A percentile compares a stretch with the other conserved stretches of the same genome.
Conservation (phyloP, 37 sponge, comb jelly and placozoan species). For the Axinella damicornis region DNA sequence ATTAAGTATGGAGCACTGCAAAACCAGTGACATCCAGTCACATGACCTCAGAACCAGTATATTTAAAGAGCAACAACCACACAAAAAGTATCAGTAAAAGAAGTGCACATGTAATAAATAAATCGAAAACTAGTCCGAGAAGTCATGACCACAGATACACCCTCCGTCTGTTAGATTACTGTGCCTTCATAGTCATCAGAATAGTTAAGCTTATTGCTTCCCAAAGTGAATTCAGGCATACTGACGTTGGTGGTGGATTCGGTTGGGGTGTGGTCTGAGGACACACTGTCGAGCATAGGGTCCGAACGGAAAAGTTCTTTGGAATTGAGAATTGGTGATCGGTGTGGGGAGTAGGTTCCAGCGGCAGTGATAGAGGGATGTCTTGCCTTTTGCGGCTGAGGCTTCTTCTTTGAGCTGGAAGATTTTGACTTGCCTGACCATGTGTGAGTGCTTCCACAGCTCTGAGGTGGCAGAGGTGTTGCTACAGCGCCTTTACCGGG, state of each 20-base stretch:
- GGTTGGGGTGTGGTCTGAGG: slow-evolving; percentile 53
- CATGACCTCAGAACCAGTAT: no score
- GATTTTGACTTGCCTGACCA: background rate
- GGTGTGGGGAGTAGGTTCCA: slow-evolving; percentile 3
- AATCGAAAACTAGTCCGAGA: no score
- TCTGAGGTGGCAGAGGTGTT: background rate
- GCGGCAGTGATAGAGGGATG: background rate
- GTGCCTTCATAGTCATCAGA: slow-evolving; percentile 7
- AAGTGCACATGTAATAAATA: no score
- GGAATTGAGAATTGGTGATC: slow-evolving; percentile 31
- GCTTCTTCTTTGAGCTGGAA: background rate
- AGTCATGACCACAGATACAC: no score
- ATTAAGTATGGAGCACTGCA: no score
- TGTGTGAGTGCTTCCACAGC: background rate
- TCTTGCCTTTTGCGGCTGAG: background rate
- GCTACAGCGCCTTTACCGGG: no score
- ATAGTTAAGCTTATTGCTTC: background rate
- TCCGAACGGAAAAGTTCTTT: slow-evolving; percentile 20
- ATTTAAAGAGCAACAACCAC: no score
- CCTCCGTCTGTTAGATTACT: background rate
- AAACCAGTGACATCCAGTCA: no score
- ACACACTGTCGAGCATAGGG: slow-evolving; percentile 7
- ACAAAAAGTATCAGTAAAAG: no score
- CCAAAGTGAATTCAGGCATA: slow-evolving; percentile 14
- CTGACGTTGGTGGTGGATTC: slow-evolving; percentile 30